phyloP scores from a whole-genome alignment of 2,113 vertebrate species.

The Prionailurus viverrinus region DNA sequence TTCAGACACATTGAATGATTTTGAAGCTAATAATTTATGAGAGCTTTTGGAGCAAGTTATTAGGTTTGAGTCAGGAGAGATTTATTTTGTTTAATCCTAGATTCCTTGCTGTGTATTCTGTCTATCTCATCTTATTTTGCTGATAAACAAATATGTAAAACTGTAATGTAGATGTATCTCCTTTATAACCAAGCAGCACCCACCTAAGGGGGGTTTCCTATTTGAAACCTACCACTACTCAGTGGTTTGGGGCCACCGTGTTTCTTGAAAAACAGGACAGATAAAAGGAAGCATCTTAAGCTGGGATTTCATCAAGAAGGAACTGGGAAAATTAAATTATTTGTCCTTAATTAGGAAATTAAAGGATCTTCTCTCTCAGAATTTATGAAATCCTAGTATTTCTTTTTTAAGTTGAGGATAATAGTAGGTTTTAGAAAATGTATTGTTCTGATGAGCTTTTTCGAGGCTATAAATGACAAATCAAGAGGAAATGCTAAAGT shows the following conservation, averaged over 20 bases:
- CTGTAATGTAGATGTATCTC: conserved; percentile 34
- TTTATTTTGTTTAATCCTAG: conserved; percentile 82
- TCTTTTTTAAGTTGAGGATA: not conserved
- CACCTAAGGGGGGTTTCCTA: conserved; percentile 14
- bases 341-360: conserved; percentile 20
- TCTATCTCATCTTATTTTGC: conserved; percentile 80
- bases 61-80: conserved; percentile 84
- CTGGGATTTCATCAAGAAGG: not conserved
- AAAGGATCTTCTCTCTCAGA: not conserved
- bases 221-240: not conserved
- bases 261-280: not conserved
- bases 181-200: not conserved
- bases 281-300: not conserved
- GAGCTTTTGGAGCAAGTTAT: conserved; percentile 86
- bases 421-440: not conserved
- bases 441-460: not conserved
- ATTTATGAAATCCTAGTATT: not conserved
- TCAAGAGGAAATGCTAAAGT: not conserved
- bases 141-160: conserved; percentile 82
- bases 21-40: conserved; percentile 89
- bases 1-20: conserved; percentile 86
- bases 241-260: not conserved
- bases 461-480: not conserved
- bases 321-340: not conserved
- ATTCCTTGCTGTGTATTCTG: conserved; percentile 70